Evolutionary conservation across 2,797 vertebrate species (phyloP).

Genomic region (Melanotaenia trifasciata): DNA sequence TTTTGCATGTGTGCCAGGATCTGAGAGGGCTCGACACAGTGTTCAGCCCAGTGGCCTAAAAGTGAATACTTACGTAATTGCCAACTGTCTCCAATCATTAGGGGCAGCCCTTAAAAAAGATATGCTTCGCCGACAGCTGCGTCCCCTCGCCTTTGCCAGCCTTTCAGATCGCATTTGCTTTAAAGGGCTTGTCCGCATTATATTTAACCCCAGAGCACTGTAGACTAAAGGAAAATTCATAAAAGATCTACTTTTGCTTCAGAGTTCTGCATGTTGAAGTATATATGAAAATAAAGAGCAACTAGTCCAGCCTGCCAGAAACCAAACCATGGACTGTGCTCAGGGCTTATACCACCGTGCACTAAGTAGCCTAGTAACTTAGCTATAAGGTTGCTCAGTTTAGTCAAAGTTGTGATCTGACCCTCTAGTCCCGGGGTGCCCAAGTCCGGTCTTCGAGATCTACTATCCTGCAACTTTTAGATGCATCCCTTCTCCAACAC

Average conservation of each 20-base stretch:
- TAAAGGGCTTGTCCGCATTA: conserved; percentile 75
- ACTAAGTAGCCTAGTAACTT: not conserved
- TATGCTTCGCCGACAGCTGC: conserved; percentile 86
- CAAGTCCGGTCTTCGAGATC: too few relatives aligned
- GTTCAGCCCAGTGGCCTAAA: conserved; percentile 83
- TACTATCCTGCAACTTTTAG: too few relatives aligned
- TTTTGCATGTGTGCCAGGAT: conserved; percentile 79
- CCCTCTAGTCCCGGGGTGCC: not conserved
- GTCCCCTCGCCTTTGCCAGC: conserved; percentile 85
- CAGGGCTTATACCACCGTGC: not conserved
- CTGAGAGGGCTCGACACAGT: conserved; percentile 70
- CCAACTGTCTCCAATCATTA: conserved; percentile 88
- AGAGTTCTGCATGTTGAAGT: conserved; percentile 39
- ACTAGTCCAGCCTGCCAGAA: not conserved
- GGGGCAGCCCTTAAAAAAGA: conserved; percentile 86
- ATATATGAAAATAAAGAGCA: conserved; percentile 27
- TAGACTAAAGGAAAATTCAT: conserved; percentile 41
- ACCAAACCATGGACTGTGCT: not conserved
- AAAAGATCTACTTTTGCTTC: conserved; percentile 55
- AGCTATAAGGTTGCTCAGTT: not conserved
- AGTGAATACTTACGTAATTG: conserved; percentile 86
- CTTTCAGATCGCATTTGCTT: conserved; percentile 87
- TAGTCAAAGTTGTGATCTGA: conserved; percentile 9
- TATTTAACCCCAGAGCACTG: conserved; percentile 77
- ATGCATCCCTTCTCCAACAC: too few relatives aligned